phyloP scores from a whole-genome alignment of 2,888 invertebrate species.

The Idaea straminata region DNA sequence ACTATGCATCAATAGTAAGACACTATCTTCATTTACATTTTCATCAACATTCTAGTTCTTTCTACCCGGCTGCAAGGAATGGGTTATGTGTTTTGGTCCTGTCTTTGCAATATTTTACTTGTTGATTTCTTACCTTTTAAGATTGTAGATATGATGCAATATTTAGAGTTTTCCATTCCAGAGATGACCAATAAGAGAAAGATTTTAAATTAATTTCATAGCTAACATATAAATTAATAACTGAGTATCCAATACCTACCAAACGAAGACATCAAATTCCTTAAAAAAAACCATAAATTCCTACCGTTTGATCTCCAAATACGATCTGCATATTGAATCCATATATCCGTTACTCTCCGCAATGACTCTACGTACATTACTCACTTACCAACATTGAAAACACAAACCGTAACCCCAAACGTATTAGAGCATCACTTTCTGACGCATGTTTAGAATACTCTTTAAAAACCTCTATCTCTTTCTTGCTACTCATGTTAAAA shows the following conservation, averaged over 20 bases:
- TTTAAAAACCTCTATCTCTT: constrained; percentile 38
- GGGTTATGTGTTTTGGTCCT: not conserved
- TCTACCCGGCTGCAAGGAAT: not conserved
- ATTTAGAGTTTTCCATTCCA: too few species aligned
- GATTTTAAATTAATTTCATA: too few species aligned
- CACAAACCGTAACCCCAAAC: constrained; percentile 53
- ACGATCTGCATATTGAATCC: constrained; percentile 18
- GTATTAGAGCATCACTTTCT: constrained; percentile 61
- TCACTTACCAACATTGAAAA: constrained; percentile 45
- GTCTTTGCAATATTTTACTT: too few species aligned
- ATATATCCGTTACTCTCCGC: constrained; percentile 6
- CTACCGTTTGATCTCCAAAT: constrained; percentile 19
- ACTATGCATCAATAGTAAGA: not conserved
- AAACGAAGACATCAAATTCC: not conserved
- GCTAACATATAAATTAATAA: too few species aligned
- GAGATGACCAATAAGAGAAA: too few species aligned
- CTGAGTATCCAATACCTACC: too few species aligned
- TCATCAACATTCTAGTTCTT: not conserved
- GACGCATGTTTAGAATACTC: constrained; percentile 62
- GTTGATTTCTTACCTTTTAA: not conserved
- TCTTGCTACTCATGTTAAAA: constrained; percentile 33
- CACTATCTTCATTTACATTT: not conserved
- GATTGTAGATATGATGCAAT: too few species aligned
- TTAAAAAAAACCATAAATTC: constrained; percentile 7
- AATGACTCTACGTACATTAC: constrained; percentile 43